Evolutionary conservation across 2,113 vertebrate species (phyloP).

Genomic region (Eolophus roseicapilla): DNA sequence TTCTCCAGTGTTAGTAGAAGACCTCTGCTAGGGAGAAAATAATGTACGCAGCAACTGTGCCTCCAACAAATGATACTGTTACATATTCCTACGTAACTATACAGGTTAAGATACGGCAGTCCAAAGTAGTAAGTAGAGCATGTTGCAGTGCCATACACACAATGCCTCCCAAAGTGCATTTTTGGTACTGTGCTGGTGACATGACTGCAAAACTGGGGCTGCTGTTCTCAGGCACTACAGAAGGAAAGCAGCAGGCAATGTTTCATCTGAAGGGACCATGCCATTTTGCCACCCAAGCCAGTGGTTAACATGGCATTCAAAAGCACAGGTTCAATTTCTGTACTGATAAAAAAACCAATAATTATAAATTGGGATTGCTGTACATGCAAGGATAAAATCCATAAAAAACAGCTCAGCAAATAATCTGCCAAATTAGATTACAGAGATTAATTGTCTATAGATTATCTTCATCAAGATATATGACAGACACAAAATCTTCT

Average conservation of each 20-base stretch:
- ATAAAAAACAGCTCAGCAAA: background rate
- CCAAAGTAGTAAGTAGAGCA: background rate
- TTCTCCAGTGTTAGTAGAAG: background rate
- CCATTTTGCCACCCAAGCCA: background rate
- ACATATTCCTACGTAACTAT: background rate
- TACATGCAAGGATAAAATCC: background rate
- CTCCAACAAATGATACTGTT: background rate
- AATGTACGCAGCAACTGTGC: background rate
- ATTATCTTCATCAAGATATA: background rate
- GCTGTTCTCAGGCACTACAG: background rate
- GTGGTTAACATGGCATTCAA: background rate
- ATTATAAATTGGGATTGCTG: background rate
- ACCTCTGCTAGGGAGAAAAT: background rate
- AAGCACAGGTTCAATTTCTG: background rate
- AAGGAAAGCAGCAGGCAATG: background rate
- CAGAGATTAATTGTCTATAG: background rate
- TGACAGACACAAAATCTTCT: background rate
- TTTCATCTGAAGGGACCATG: background rate
- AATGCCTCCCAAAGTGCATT: background rate
- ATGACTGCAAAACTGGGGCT: background rate
- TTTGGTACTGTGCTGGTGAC: background rate
- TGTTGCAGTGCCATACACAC: rapidly evolving
- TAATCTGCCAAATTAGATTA: background rate
- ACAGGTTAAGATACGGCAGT: background rate
- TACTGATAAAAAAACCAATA: background rate